Evolutionary conservation across 2,797 vertebrate genomes (phyloP).

Genomic region (Ceryle rudis): DNA sequence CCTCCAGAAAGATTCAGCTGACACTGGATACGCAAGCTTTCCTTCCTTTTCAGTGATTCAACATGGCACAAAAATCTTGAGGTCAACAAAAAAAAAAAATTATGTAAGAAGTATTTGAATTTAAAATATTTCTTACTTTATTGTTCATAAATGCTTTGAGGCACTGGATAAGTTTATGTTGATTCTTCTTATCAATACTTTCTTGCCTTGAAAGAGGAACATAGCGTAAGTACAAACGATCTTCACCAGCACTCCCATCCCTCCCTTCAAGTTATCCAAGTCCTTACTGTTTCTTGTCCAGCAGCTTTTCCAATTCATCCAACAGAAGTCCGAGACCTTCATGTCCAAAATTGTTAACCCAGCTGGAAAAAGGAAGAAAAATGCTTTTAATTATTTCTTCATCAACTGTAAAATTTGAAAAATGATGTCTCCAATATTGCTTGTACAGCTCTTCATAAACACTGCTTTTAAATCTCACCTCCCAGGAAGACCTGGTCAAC

Average conservation of each 20-base stretch:
- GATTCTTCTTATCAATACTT: constrained; percentile 94
- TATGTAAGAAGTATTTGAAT: not conserved
- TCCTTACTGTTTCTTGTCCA: constrained; percentile 98
- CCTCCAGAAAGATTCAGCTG: not conserved
- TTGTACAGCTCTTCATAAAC: not conserved
- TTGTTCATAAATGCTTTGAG: constrained; percentile 99
- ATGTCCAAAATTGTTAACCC: constrained; percentile 99
- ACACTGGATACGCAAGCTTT: not conserved
- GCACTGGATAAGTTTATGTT: constrained; percentile 98
- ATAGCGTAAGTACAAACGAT: not conserved
- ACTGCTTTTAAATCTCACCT: not conserved
- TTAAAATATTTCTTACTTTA: constrained; percentile 85
- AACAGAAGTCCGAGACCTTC: constrained; percentile 96
- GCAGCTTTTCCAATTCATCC: constrained; percentile 91
- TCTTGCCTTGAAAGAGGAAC: constrained; percentile 86
- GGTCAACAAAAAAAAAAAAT: not conserved
- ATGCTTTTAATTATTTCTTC: not conserved
- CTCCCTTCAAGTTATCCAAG: not conserved
- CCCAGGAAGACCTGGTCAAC: not conserved
- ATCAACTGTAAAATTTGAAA: not conserved
- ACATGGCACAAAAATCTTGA: not conserved
- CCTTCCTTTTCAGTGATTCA: not conserved
- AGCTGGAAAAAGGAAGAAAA: constrained; percentile 77
- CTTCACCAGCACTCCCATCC: not conserved
- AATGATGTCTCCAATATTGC: not conserved